phyloP scores from a whole-genome alignment of 2,888 invertebrate species.

The Cryptosula pallasiana region DNA sequence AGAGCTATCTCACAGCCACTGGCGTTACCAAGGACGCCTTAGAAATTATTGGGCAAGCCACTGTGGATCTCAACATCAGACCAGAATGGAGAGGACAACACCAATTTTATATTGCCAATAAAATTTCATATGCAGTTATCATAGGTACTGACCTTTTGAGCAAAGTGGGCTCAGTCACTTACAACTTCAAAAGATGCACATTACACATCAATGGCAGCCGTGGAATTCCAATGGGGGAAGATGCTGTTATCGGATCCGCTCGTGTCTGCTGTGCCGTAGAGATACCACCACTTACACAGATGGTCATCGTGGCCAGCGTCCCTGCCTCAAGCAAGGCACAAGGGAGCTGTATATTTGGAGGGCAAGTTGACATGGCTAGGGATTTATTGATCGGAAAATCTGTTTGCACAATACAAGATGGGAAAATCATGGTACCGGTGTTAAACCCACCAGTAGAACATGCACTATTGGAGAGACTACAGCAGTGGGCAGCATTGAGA shows the following conservation, averaged over 20 bases:
- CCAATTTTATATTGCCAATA: background rate
- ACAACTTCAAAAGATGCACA: background rate
- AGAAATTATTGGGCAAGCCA: background rate
- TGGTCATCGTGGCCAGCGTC: background rate
- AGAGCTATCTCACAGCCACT: background rate
- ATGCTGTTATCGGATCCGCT: background rate
- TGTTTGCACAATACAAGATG: background rate
- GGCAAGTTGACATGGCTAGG: background rate
- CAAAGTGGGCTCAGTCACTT: background rate
- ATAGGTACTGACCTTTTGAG: background rate
- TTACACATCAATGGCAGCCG: background rate
- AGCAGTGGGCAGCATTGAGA: background rate
- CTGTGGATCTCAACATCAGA: background rate
- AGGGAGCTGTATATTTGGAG: background rate
- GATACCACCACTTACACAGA: background rate
- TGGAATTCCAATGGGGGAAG: background rate
- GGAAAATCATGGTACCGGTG: background rate
- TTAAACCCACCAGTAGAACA: background rate
- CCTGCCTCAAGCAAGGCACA: background rate
- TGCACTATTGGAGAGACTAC: background rate
- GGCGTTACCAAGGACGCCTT: background rate
- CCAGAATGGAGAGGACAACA: background rate
- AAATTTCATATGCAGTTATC: background rate
- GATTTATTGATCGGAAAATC: background rate
- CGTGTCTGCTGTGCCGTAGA: background rate